These are phyloP conservation scores for Frankliniella intonsa DNA, from an alignment of 2,888 invertebrate genomes.

Conservation along the genomic window DNA sequence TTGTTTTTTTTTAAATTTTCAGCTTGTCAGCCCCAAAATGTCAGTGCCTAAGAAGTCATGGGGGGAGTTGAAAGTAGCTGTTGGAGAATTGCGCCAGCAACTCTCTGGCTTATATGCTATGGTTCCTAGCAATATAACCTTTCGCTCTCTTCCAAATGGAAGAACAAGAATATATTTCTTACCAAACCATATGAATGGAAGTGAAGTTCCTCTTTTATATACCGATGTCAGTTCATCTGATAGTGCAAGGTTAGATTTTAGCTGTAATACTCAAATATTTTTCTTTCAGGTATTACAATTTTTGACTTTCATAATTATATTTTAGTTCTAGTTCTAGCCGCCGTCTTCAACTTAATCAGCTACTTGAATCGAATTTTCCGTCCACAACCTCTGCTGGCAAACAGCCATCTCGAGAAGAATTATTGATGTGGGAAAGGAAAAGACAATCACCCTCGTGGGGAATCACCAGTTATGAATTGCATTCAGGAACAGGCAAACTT, in stretches of 20 bases:
- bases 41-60: conserved; percentile 52
- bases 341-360: conserved; percentile 19
- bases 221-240: conserved; percentile 61
- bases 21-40: neutral
- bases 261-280: too few relatives aligned
- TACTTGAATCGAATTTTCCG: conserved; percentile 27
- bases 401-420: conserved; percentile 79
- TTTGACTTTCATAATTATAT: neutral
- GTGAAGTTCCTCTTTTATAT: conserved; percentile 84
- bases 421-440: conserved; percentile 85
- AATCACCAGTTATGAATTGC: conserved; percentile 88
- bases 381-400: conserved; percentile 42
- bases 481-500: conserved; percentile 73
- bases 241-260: conserved; percentile 29
- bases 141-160: conserved; percentile 71
- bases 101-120: conserved; percentile 72
- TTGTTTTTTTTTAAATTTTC: neutral
- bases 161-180: conserved; percentile 84
- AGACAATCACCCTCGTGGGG: conserved; percentile 87
- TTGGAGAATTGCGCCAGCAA: conserved; percentile 73
- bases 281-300: too few relatives aligned
- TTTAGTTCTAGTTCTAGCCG: neutral
- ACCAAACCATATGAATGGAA: conserved; percentile 78
- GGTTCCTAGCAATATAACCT: conserved; percentile 77
- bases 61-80: conserved; percentile 74